phyloP scores from a whole-genome alignment of 2,888 invertebrate species.

The Rhagonycha fulva region DNA sequence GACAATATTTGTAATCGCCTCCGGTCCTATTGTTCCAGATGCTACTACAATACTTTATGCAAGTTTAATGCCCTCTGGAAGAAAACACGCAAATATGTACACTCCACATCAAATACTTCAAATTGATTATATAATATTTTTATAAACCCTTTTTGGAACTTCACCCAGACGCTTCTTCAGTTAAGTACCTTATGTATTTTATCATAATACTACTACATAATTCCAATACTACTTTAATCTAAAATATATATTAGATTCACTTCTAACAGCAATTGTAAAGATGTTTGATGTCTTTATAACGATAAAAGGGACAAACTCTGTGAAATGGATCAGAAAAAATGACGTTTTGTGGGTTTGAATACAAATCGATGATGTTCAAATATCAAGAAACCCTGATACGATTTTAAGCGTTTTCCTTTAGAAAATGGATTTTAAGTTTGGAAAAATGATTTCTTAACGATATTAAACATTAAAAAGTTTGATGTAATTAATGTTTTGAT shows the following conservation, averaged over 20 bases:
- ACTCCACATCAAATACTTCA: slow-evolving; percentile 11
- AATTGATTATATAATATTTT: background rate
- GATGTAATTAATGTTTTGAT: background rate
- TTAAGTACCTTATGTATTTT: no score
- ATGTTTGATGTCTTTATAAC: slow-evolving; percentile 29
- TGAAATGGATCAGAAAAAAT: slow-evolving; percentile 33
- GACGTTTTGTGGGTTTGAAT: slow-evolving; percentile 26
- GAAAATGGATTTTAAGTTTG: background rate
- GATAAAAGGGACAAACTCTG: slow-evolving; percentile 15
- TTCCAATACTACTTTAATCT: background rate
- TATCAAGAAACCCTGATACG: background rate
- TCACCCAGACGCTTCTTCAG: background rate
- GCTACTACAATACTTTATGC: slow-evolving; percentile 30
- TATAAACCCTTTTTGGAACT: background rate
- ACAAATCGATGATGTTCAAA: slow-evolving; percentile 22
- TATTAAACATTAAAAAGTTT: background rate
- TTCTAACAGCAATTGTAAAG: slow-evolving; percentile 23
- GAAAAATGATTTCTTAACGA: background rate
- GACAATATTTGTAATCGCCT: slow-evolving; percentile 35
- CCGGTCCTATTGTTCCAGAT: slow-evolving; percentile 34
- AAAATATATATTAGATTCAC: slow-evolving; percentile 5
- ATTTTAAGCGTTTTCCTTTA: background rate
- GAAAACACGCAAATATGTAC: slow-evolving; percentile 22
- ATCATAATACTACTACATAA: no score
- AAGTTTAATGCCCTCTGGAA: slow-evolving; percentile 25